Evolutionary conservation across 2,888 invertebrate genomes (phyloP), one percentile per base, ranked within the genome.

Genomic region (Eulithis prunata): DNA sequence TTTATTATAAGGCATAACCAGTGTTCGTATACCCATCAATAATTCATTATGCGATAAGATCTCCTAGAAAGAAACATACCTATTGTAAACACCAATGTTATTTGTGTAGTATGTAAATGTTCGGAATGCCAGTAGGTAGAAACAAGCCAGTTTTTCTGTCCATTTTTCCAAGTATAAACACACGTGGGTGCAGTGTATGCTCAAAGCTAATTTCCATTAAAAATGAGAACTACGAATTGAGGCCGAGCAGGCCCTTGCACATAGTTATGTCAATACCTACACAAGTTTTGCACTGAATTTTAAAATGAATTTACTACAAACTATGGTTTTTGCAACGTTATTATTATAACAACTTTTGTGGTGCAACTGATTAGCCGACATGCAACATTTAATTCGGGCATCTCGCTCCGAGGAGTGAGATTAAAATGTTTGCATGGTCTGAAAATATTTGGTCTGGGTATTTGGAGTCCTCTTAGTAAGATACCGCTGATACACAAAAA

Each of bases 191-290:
- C 61, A 57, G 61, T 65, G 21, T 47, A 47, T 57, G 47, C 38
- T 46, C 51, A 28, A 46, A n/a, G 14, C 53, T 57, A 45, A 63
- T 63, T 57, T 63, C 47, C 64, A 59, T 59, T 59, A 55, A 64
- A 54, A 64, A 57, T 53, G 53, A 53, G 53, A 45, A 36, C 57
- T 53, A 53, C 57, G 57, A 63, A 63, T 63, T 45, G 57, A 46
- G 63, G 57, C 53, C 63, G 46, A 8, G 21, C 38, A 36, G 49
- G 49, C 38, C 46, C 32, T 49, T 53, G n/a, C 32, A 54, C 41
- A 41, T 41, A 53, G 47, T 43, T 58, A 38, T 59, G 45, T 51
- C 14, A 41, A 58, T 55, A 54, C 41, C 41, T 41, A 41, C 63
- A 57, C 38, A 28, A 58, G 53, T 28, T 64, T 64, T 58, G 52